phyloP scores from a whole-genome alignment of 2,113 vertebrate genomes.

The Vulpes ferrilata region DNA sequence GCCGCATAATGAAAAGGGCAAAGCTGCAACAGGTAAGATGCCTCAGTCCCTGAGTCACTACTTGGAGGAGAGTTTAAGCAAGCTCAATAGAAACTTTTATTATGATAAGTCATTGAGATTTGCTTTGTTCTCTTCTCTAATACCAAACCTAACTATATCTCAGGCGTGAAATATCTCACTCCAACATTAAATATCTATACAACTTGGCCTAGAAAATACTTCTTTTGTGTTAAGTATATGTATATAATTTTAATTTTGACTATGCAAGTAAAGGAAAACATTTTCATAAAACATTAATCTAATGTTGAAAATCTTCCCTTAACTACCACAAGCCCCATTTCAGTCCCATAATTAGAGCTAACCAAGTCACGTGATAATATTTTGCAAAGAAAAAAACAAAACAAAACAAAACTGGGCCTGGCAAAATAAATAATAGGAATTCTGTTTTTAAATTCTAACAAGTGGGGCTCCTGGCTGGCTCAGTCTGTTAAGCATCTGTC shows the following conservation, averaged over 20 bases:
- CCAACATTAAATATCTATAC: background rate
- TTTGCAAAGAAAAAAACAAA: slow-evolving; percentile 7
- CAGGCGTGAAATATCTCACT: background rate
- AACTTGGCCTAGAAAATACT: background rate
- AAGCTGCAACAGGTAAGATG: background rate
- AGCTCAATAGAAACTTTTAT: slow-evolving; percentile 8
- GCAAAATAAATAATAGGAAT: slow-evolving; percentile 39
- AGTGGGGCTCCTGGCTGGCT: background rate
- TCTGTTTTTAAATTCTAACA: slow-evolving; percentile 9
- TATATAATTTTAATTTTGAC: background rate
- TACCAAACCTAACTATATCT: background rate
- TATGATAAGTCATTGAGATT: background rate
- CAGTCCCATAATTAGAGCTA: background rate
- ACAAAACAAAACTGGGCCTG: background rate
- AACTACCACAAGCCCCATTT: background rate
- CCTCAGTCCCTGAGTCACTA: background rate
- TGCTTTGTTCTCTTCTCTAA: background rate
- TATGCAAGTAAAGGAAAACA: slow-evolving; percentile 28
- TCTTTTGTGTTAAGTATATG: background rate
- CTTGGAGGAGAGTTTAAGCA: background rate
- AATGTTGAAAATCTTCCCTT: background rate
- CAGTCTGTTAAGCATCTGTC: no score
- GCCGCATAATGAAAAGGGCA: background rate
- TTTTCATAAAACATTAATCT: slow-evolving; percentile 18
- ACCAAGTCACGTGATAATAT: background rate